These are phyloP conservation scores for Myotis yumanensis DNA, from an alignment of 2,113 vertebrate genomes.

Conservation along the genomic window DNA sequence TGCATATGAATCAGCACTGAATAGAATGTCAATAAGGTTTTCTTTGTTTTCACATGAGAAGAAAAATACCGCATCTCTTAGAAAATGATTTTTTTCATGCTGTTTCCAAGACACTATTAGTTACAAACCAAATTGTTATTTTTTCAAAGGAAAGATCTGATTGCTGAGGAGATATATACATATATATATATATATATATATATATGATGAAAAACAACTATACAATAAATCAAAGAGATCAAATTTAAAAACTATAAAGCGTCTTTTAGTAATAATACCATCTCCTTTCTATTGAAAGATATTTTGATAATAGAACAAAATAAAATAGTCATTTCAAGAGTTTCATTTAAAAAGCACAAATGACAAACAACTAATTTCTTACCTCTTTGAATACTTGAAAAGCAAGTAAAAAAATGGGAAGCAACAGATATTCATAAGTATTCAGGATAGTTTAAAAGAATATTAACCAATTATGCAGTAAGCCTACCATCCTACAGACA, in stretches of 20 bases:
- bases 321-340: neutral
- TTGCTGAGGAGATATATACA: slow-evolving; percentile 25
- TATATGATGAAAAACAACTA: slow-evolving; percentile 40
- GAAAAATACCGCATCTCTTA: slow-evolving; percentile 63
- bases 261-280: neutral
- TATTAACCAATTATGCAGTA: neutral
- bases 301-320: slow-evolving; percentile 9
- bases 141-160: slow-evolving; percentile 61
- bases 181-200: slow-evolving; percentile 38
- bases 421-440: neutral
- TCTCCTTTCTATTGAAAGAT: neutral
- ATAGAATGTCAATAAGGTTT: slow-evolving; percentile 14
- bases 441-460: neutral
- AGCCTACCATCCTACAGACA: neutral
- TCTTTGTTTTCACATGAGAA: slow-evolving; percentile 66
- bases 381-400: slow-evolving; percentile 17
- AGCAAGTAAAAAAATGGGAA: neutral
- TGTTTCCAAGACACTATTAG: slow-evolving; percentile 66
- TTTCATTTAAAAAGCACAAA: slow-evolving; percentile 28
- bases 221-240: slow-evolving; percentile 39
- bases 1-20: slow-evolving; percentile 51
- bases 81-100: slow-evolving; percentile 59
- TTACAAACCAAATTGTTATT: slow-evolving; percentile 63
- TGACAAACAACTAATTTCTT: neutral
- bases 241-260: neutral